phyloP scores from a whole-genome alignment of 2,888 invertebrate species.

The Elysia crispata region DNA sequence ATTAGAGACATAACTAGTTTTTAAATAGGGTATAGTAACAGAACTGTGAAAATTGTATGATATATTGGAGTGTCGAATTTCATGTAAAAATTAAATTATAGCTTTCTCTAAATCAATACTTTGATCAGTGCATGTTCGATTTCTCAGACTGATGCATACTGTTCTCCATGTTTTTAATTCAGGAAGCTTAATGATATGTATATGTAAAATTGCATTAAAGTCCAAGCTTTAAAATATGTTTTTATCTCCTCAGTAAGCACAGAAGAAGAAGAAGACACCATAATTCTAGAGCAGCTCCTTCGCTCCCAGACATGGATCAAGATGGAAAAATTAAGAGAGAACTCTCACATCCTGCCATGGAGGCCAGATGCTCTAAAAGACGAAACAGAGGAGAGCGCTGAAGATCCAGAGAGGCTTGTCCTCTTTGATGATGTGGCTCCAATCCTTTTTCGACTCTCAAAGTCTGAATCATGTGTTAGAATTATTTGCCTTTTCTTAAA shows the following conservation, averaged over 20 bases:
- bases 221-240: no score
- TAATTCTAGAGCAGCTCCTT: slow-evolving; percentile 55
- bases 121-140: no score
- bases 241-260: slow-evolving; percentile 52
- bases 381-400: slow-evolving; percentile 75
- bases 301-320: slow-evolving; percentile 71
- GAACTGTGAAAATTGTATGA: no score
- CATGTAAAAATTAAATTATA: no score
- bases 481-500: slow-evolving; percentile 48
- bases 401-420: slow-evolving; percentile 77
- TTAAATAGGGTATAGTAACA: no score
- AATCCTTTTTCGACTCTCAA: slow-evolving; percentile 62
- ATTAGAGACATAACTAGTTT: no score
- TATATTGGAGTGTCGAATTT: no score
- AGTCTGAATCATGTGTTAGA: slow-evolving; percentile 44
- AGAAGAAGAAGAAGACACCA: slow-evolving; percentile 63
- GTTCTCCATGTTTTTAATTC: no score
- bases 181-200: no score
- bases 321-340: slow-evolving; percentile 74
- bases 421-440: slow-evolving; percentile 75
- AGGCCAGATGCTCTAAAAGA: slow-evolving; percentile 65
- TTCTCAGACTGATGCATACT: no score
- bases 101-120: no score
- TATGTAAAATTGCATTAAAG: no score
- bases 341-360: slow-evolving; percentile 77